Conservation (phyloP, 2,888 invertebrate species). For the Drosophila paucipuncta region DNA sequence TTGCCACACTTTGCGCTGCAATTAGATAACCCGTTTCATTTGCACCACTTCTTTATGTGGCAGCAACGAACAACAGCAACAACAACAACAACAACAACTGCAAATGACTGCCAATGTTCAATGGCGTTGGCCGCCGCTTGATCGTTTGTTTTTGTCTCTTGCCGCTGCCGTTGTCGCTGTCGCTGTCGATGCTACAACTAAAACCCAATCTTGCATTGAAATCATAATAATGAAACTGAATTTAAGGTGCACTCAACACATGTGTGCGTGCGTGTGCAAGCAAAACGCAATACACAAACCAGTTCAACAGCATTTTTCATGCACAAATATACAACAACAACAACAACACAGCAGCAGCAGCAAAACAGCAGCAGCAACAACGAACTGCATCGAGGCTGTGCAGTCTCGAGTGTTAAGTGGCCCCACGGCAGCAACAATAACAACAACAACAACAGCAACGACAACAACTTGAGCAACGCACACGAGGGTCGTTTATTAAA, state of each 20-base stretch:
- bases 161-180: slow-evolving; percentile 20
- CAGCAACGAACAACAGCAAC: slow-evolving; percentile 34
- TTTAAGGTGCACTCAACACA: slow-evolving; percentile 73
- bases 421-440: slow-evolving; percentile 16
- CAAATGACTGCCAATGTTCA: slow-evolving; percentile 81
- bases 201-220: slow-evolving; percentile 72
- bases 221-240: slow-evolving; percentile 80
- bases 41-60: slow-evolving; percentile 76
- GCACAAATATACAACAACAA: slow-evolving; percentile 42
- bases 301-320: slow-evolving; percentile 76
- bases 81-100: slow-evolving; percentile 5
- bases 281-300: slow-evolving; percentile 54
- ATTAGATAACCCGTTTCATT: slow-evolving; percentile 80
- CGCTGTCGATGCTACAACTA: slow-evolving; percentile 57
- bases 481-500: slow-evolving; percentile 49
- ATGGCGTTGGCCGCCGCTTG: slow-evolving; percentile 69
- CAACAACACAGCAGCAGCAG: slow-evolving; percentile 10
- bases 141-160: slow-evolving; percentile 41
- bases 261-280: slow-evolving; percentile 12
- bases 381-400: slow-evolving; percentile 52
- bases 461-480: slow-evolving; percentile 14
- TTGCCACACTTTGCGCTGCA: slow-evolving; percentile 79
- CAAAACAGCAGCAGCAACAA: background rate
- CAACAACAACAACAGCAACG: background rate
- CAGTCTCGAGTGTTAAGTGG: slow-evolving; percentile 57